Conservation (phyloP, 2,113 vertebrate genomes). For the Electrona antarctica region DNA sequence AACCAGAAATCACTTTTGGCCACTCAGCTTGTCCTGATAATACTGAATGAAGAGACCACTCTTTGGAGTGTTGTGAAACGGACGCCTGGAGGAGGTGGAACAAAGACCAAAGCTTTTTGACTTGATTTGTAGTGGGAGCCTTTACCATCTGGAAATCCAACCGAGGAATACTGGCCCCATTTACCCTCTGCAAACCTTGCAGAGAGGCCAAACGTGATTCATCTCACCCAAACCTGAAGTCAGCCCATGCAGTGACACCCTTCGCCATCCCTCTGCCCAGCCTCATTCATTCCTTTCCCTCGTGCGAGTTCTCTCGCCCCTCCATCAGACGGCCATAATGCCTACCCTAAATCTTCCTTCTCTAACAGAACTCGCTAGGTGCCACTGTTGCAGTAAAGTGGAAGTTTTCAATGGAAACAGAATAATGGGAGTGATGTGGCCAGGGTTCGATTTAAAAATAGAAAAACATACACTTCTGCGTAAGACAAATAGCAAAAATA, state of each 20-base stretch:
- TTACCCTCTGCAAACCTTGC: slow-evolving; percentile 39
- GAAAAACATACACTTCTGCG: too few species aligned
- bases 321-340: slow-evolving; percentile 43
- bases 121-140: slow-evolving; percentile 66
- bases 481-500: too few species aligned
- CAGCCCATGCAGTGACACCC: slow-evolving; percentile 33
- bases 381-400: slow-evolving; percentile 61
- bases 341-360: slow-evolving; percentile 65
- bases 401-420: slow-evolving; percentile 59
- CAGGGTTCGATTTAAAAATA: too few species aligned
- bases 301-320: slow-evolving; percentile 58
- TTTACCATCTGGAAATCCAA: slow-evolving; percentile 61
- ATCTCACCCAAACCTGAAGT: slow-evolving; percentile 49
- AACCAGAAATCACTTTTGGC: slow-evolving; percentile 56
- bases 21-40: slow-evolving; percentile 46
- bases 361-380: slow-evolving; percentile 46
- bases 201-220: slow-evolving; percentile 47
- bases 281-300: slow-evolving; percentile 67
- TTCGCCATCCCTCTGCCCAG: neutral
- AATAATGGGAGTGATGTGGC: slow-evolving; percentile 52
- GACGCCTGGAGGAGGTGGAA: slow-evolving; percentile 61
- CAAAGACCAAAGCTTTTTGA: slow-evolving; percentile 46
- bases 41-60: slow-evolving; percentile 41
- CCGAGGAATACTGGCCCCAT: slow-evolving; percentile 48
- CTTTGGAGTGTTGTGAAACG: slow-evolving; percentile 55